Evolutionary conservation across 1,140 invertebrate genomes (phyloP), one percentile per base, ranked within the genome.

Genomic region (Eubasilissa regina): DNA sequence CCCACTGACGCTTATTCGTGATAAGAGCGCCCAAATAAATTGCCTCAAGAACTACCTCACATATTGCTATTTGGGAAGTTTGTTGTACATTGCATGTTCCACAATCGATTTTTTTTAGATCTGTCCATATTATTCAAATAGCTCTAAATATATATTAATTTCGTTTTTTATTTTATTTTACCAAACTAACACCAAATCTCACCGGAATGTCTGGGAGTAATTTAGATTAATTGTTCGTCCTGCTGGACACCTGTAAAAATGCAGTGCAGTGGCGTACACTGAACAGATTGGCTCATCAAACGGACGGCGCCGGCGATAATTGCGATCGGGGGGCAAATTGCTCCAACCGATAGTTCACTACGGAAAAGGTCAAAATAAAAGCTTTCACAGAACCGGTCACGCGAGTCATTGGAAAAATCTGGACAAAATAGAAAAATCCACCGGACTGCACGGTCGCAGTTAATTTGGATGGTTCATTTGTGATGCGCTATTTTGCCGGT

Each of bases 361-460:
- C 7, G 48, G 51, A 44, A 55, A 44, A 12, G 17, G 35, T 56
- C 19, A 73, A 44, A 58, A 60, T 12, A 79, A 72, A 75, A 47
- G 15, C 21, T 10, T 48, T 19, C 68, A 17, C 15, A 25, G 43
- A 35, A 58, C 68, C 72, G 56, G 51, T 75, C 15, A 43, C 17
- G 70, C 78, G 73, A 66, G 15, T 80, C 78, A 80, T 80, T 80
- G 78, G 78, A 55, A 80, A 80, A 75, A 21, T 45, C 15, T 19
- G 15, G 4, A 51, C 55, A 75, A 44, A 75, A 45, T 75, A 44
- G 47, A 58, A 55, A 75, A 75, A 60, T 75, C 43, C 6, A 58
- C 25, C 11, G 44, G 1, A 70, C 44, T 70, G 44, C 44, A 45
- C 25, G 47, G 47, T 51, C 48, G 47, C 66, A 51, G 66, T 70